These are phyloP conservation scores for Metellina segmentata DNA, from an alignment of 2,888 invertebrate genomes.

Conservation along the genomic window DNA sequence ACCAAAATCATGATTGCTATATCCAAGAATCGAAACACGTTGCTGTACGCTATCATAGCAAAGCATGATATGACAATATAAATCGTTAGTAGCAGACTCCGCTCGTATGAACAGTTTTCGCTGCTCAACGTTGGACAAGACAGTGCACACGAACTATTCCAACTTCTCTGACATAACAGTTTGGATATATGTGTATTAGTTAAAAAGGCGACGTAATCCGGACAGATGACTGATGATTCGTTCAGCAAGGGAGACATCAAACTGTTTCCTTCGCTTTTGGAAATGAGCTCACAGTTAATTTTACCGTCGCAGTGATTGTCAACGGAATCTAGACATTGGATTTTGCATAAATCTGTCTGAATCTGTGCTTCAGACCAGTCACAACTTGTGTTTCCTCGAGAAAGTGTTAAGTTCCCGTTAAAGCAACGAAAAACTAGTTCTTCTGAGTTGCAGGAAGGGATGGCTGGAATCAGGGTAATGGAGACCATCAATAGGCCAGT, in stretches of 20 bases:
- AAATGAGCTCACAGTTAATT: neutral
- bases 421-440: neutral
- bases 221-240: neutral
- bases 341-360: neutral
- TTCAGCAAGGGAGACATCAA: neutral
- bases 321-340: neutral
- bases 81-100: neutral
- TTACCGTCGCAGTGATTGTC: neutral
- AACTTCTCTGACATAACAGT: neutral
- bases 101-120: neutral
- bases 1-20: neutral
- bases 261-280: neutral
- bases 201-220: neutral
- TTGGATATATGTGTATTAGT: neutral
- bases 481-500: neutral
- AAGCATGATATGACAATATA: neutral
- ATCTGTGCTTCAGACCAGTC: neutral
- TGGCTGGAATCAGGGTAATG: neutral
- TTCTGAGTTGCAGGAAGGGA: neutral
- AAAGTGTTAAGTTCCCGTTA: neutral
- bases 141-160: neutral
- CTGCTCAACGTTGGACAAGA: neutral
- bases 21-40: conserved; percentile 8
- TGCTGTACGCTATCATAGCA: neutral
- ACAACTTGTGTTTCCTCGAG: neutral